phyloP scores from a whole-genome alignment of 2,797 vertebrate genomes.

The Myotis findleyi region DNA sequence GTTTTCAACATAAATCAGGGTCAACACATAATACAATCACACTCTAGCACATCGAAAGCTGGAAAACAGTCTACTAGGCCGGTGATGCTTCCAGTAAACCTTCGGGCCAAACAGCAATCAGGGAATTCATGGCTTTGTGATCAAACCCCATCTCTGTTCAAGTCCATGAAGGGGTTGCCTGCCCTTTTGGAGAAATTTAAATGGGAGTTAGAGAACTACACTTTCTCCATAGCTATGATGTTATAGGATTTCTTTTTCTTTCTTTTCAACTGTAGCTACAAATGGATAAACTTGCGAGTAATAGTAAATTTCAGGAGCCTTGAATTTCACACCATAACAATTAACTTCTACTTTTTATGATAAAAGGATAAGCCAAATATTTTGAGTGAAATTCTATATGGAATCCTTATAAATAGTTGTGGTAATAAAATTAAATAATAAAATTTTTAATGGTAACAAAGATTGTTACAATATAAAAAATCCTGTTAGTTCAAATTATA shows the following conservation, averaged over 20 bases:
- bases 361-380: neutral
- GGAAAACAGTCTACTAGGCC: conserved; percentile 59
- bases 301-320: neutral
- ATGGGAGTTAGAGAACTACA: neutral
- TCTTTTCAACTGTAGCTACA: neutral
- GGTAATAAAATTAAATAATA: neutral
- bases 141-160: conserved; percentile 27
- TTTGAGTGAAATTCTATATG: neutral
- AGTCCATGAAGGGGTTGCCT: conserved; percentile 22
- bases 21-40: conserved; percentile 78
- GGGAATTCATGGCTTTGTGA: conserved; percentile 62
- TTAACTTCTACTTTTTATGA: neutral
- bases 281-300: neutral
- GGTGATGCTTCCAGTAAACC: conserved; percentile 63
- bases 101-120: conserved; percentile 71
- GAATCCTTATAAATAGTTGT: neutral
- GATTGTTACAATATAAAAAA: neutral
- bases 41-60: conserved; percentile 70
- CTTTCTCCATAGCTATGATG: conserved; percentile 16
- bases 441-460: neutral
- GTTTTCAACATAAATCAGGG: conserved; percentile 79
- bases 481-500: neutral
- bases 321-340: neutral
- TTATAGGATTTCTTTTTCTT: neutral
- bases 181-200: conserved; percentile 13